phyloP scores from a whole-genome alignment of 2,888 invertebrate species.

The Eristalis pertinax region DNA sequence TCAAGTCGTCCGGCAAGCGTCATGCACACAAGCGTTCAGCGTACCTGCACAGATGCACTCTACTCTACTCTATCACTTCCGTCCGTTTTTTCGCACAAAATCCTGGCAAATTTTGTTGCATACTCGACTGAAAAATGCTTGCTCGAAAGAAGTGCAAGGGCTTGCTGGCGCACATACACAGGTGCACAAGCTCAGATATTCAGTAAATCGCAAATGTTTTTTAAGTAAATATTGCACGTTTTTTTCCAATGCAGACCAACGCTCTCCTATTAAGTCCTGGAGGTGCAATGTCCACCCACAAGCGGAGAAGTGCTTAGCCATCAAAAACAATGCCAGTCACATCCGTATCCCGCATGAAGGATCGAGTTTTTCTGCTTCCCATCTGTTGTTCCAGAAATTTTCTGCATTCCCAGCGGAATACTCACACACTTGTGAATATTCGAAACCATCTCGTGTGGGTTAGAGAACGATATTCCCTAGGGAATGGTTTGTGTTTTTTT shows the following conservation, averaged over 20 bases:
- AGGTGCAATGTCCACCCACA: neutral
- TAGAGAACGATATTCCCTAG: neutral
- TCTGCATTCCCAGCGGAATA: constrained; percentile 22
- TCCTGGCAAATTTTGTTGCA: neutral
- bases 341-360: constrained; percentile 19
- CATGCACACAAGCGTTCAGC: too few species aligned
- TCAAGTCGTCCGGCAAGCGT: neutral
- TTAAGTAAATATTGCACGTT: constrained; percentile 19
- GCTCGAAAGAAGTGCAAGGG: neutral
- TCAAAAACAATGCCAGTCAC: constrained; percentile 56
- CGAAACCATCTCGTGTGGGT: neutral
- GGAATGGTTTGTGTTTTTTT: neutral
- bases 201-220: constrained; percentile 24
- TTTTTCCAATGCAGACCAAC: neutral
- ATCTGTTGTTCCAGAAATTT: constrained; percentile 15
- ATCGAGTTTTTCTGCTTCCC: constrained; percentile 22
- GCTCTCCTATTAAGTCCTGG: neutral
- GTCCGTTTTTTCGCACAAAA: neutral
- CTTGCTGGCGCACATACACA: neutral
- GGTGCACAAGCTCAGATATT: neutral
- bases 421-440: neutral
- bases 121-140: neutral
- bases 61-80: neutral
- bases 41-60: too few species aligned
- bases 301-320: constrained; percentile 41